Conservation (phyloP, 2,797 vertebrate genomes). For the Esox lucius region DNA sequence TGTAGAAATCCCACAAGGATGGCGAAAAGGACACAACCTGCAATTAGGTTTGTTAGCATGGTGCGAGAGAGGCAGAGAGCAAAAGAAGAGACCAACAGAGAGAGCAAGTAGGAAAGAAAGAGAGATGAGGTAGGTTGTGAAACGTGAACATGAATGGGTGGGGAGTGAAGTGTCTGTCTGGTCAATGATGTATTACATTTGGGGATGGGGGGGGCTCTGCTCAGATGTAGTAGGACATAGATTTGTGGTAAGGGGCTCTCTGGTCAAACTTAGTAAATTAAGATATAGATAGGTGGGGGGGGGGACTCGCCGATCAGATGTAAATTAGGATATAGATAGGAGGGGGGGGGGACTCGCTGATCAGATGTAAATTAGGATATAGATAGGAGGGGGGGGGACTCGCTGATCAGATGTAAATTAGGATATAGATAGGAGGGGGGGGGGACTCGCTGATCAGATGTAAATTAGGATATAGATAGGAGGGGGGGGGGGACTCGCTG, state of each 20-base stretch:
- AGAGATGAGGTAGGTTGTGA: constrained; percentile 6
- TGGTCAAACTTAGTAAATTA: too few relatives aligned
- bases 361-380: constrained; percentile 41
- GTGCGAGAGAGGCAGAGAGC: constrained; percentile 11
- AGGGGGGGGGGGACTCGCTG: too few relatives aligned
- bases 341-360: constrained; percentile 41
- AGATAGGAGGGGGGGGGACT: constrained; percentile 36
- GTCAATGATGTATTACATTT: too few relatives aligned
- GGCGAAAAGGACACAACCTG: constrained; percentile 46
- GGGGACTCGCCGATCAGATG: too few relatives aligned
- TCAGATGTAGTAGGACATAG: too few relatives aligned
- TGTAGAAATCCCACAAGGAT: constrained; percentile 26
- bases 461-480: too few relatives aligned
- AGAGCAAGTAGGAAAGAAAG: constrained; percentile 10
- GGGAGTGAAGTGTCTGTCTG: background rate
- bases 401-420: constrained; percentile 64
- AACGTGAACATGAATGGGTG: background rate
- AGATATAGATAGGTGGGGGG: background rate
- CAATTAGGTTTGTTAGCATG: constrained; percentile 21
- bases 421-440: too few relatives aligned
- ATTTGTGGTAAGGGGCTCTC: too few relatives aligned
- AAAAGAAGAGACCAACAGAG: background rate
- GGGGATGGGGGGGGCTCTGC: too few relatives aligned
- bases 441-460: too few relatives aligned
- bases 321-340: background rate